Evolutionary conservation across 1,140 invertebrate species (phyloP).

Genomic region (Aphaenogaster rudis): DNA sequence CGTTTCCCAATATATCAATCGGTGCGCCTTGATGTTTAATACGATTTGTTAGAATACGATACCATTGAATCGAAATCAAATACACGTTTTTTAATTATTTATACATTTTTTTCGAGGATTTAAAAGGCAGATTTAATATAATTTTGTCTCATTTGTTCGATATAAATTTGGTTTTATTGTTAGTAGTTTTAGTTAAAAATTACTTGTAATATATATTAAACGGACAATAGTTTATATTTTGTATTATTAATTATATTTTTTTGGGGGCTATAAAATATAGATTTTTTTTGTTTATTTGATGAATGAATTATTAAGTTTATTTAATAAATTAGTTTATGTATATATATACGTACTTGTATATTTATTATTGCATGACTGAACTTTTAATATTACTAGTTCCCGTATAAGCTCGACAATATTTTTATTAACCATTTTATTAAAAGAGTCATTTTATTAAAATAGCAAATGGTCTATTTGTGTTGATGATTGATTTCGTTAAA

Average conservation of each 20-base stretch:
- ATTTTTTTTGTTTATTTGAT: neutral
- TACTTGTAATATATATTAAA: neutral
- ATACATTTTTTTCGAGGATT: neutral
- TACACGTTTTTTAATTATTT: neutral
- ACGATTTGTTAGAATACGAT: neutral
- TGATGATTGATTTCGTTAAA: slow-evolving; percentile 9
- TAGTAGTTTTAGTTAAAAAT: neutral
- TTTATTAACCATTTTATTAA: neutral
- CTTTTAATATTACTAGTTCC: neutral
- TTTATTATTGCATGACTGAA: neutral
- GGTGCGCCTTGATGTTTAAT: neutral
- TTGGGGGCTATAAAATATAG: neutral
- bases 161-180: neutral
- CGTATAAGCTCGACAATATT: neutral
- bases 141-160: neutral
- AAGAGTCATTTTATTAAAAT: slow-evolving; percentile 18
- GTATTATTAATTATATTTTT: slow-evolving; percentile 4
- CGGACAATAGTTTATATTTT: neutral
- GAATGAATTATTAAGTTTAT: neutral
- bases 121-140: neutral
- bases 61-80: neutral
- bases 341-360: neutral
- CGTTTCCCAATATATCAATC: slow-evolving; percentile 39
- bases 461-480: neutral
- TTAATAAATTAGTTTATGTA: no score